A percentile compares a stretch with the other conserved stretches of the same genome.
phyloP scores from a whole-genome alignment of 2,113 vertebrate species.

The Sarotherodon lohbergeri region DNA sequence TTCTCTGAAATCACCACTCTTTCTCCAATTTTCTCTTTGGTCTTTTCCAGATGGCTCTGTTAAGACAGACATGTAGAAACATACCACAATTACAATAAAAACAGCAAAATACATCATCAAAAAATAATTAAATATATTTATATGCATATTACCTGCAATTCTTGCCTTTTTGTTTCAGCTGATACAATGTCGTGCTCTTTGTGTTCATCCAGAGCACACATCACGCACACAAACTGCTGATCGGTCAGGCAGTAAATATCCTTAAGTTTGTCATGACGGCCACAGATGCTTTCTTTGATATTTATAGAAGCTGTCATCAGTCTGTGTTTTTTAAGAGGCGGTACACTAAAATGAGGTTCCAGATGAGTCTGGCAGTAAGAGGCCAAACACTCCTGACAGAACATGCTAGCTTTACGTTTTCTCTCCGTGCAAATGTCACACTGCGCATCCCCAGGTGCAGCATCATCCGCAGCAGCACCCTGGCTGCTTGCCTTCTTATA shows the following conservation, averaged over 20 bases:
- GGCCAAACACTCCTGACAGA: constrained; percentile 22
- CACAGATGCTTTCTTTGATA: not conserved
- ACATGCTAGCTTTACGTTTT: constrained; percentile 27
- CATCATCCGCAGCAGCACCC: not conserved
- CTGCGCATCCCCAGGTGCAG: not conserved
- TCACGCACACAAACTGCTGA: not conserved
- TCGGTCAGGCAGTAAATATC: not conserved
- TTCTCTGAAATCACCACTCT: not conserved
- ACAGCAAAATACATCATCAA: too few species aligned
- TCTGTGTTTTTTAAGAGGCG: not conserved
- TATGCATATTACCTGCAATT: too few species aligned
- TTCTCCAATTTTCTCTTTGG: not conserved
- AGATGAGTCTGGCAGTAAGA: constrained; percentile 41
- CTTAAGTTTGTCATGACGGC: not conserved
- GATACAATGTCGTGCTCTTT: not conserved
- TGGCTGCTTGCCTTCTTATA: not conserved
- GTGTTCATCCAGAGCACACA: not conserved
- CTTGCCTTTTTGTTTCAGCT: too few species aligned
- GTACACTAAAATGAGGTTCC: constrained; percentile 16
- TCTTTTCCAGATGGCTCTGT: not conserved
- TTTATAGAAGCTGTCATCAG: constrained; percentile 12
- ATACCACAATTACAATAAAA: too few species aligned
- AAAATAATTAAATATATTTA: too few species aligned
- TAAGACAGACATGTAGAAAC: not conserved
- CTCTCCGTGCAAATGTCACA: constrained; percentile 31